Evolutionary conservation across 2,888 invertebrate genomes (phyloP).

Genomic region (Diaprepes abbreviatus): DNA sequence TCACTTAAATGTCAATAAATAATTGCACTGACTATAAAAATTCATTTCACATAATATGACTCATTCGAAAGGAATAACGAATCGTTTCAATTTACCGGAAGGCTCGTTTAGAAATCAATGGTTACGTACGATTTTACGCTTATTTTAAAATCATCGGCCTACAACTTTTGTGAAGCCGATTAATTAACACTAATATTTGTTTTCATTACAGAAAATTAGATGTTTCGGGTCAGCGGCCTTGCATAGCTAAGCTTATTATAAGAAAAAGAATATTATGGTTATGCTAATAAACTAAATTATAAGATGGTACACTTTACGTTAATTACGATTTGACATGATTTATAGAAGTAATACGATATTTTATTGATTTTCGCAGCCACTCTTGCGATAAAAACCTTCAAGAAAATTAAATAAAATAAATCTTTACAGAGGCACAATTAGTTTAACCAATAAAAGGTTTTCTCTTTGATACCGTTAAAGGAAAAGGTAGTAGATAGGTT

Average conservation of each 20-base stretch:
- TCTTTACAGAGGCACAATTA: too few species aligned
- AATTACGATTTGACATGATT: too few species aligned
- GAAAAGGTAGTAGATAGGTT: too few species aligned
- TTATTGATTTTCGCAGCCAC: too few species aligned
- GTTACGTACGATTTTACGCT: slow-evolving; percentile 18
- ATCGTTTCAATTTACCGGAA: slow-evolving; percentile 12
- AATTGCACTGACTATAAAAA: not conserved
- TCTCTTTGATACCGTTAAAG: too few species aligned
- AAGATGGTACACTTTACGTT: too few species aligned
- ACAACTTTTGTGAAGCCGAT: slow-evolving; percentile 19
- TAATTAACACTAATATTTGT: slow-evolving; percentile 32
- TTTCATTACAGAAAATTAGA: slow-evolving; percentile 41
- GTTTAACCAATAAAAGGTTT: too few species aligned
- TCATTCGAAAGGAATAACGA: slow-evolving; percentile 14
- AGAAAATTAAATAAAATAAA: too few species aligned
- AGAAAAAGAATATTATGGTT: slow-evolving; percentile 3
- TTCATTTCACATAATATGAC: slow-evolving; percentile 3
- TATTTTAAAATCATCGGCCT: slow-evolving; percentile 23
- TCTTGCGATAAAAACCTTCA: too few species aligned
- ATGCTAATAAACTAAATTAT: not conserved
- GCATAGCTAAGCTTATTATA: not conserved
- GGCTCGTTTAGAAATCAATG: slow-evolving; percentile 18
- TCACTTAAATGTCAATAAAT: not conserved
- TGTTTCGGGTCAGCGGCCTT: slow-evolving; percentile 34
- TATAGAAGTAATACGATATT: too few species aligned